Base-by-base conservation (phyloP, 2,113 vertebrate species). In the Gopherus flavomarginatus region DNA sequence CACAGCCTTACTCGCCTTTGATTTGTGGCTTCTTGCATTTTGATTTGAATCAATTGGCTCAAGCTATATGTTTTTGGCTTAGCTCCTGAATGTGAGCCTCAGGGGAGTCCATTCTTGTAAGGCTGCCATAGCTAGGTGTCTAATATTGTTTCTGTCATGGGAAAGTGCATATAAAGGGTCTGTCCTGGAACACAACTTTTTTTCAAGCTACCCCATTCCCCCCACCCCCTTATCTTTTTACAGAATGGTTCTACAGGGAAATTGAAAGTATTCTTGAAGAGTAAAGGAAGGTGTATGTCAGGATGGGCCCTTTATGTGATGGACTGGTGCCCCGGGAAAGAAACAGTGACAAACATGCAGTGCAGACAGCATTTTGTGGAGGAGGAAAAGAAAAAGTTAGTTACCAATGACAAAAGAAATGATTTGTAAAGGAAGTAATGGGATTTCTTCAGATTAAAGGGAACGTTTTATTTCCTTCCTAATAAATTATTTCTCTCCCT, bases 401-500 rank as follows among this genome's bases (percentile, higher is more conserved):
- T 90, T 94, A 81, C 84, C 62, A 88, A 72, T 22, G 90, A 22
- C 22, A 82, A 84, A 77, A 86, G n/a, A 90, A 93, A 94, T 96
- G 83, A 92, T 95, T 97, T 96, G 93, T 96, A 93, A 92, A 95
- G 94, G 90, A 89, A 38, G 96, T 95, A 96, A 95, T 93, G 85
- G 13, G 96, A 97, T 88, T 87, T 91, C 87, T 86, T 89, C 1
- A 0, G 54, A 84, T 95, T 93, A 94, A 96, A 96, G 79, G 79
- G 91, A 49, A 97, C 95, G 92, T 97, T 97, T 96, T 44, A 44
- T 44, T 44, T 95, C 90, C 96, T 96, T 97, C 91, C 95, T 96
- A 97, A 97, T 96, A 97, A 96, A 92, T 97, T 92, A 97, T 96
- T 96, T 97, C 92, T 97, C 82, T 90, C 83, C 79, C n/a, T 88